These are phyloP conservation scores for Megaleporinus macrocephalus DNA, from an alignment of 2,113 vertebrate genomes.

Conservation along the genomic window DNA sequence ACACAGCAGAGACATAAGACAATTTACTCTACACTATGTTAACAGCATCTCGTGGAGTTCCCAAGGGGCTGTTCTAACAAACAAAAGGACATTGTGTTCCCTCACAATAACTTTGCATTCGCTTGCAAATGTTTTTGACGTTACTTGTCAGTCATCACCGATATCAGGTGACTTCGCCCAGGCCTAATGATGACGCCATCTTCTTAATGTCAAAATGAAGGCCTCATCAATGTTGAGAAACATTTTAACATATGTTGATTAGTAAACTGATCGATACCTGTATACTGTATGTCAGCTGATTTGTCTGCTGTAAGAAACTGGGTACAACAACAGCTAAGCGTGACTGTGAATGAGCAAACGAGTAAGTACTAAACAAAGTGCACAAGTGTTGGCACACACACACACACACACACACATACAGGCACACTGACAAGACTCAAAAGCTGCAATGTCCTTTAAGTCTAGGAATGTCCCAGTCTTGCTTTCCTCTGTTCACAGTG, in stretches of 20 bases:
- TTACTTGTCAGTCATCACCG: too few species aligned
- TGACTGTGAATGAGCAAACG: not conserved
- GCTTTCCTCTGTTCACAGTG: not conserved
- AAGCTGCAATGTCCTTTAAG: constrained; percentile 15
- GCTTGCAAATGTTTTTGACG: too few species aligned
- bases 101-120: too few species aligned
- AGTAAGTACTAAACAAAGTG: not conserved
- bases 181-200: constrained; percentile 7
- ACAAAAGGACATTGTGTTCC: too few species aligned
- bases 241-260: not conserved
- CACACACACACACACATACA: not conserved
- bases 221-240: not conserved
- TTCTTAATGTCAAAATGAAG: constrained; percentile 17
- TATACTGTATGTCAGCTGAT: constrained; percentile 8
- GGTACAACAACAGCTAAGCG: not conserved
- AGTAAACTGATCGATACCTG: not conserved
- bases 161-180: too few species aligned
- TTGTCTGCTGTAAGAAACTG: constrained; percentile 1
- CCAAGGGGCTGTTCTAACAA: too few species aligned
- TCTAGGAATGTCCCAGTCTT: constrained; percentile 12
- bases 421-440: not conserved
- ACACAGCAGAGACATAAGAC: too few species aligned
- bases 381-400: constrained; percentile 1
- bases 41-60: too few species aligned
- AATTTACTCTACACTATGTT: too few species aligned